Percentiles rank a stretch among this genome's conserved stretches.
Conservation (phyloP, 2,888 invertebrate genomes). For the Pterobdella sp. region DNA sequence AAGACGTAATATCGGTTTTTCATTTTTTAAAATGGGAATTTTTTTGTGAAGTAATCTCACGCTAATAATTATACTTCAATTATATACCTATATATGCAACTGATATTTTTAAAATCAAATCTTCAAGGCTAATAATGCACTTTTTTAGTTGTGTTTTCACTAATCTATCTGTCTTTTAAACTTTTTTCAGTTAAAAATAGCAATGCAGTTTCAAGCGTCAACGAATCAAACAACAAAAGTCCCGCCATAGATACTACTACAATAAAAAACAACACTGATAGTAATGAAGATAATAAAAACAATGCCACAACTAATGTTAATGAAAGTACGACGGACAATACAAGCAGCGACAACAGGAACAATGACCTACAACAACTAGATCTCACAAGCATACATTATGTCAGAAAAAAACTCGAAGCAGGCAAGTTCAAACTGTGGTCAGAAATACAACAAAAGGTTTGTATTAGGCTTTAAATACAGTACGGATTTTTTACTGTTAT, state of each 20-base stretch:
- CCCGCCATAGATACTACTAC: neutral
- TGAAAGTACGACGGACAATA: neutral
- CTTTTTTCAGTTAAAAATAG: too few relatives aligned
- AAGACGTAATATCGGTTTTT: too few relatives aligned
- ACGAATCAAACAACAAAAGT: neutral
- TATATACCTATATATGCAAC: too few relatives aligned
- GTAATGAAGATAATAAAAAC: neutral
- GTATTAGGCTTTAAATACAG: too few relatives aligned
- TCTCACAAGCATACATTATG: conserved; percentile 58
- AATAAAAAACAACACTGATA: neutral
- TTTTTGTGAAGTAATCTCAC: too few relatives aligned
- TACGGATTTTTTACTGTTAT: too few relatives aligned
- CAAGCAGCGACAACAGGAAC: conserved; percentile 1
- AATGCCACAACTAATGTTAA: neutral
- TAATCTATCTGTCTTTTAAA: too few relatives aligned
- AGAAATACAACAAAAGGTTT: conserved; percentile 79
- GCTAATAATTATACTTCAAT: too few relatives aligned
- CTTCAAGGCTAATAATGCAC: too few relatives aligned
- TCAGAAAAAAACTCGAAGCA: conserved; percentile 77
- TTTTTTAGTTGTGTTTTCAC: too few relatives aligned
- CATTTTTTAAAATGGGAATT: too few relatives aligned
- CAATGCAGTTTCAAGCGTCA: neutral
- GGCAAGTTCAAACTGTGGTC: conserved; percentile 82
- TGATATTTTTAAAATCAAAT: too few relatives aligned
- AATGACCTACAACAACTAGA: conserved; percentile 14